Conservation (phyloP, 2,113 vertebrate species). For the Procapra przewalskii region DNA sequence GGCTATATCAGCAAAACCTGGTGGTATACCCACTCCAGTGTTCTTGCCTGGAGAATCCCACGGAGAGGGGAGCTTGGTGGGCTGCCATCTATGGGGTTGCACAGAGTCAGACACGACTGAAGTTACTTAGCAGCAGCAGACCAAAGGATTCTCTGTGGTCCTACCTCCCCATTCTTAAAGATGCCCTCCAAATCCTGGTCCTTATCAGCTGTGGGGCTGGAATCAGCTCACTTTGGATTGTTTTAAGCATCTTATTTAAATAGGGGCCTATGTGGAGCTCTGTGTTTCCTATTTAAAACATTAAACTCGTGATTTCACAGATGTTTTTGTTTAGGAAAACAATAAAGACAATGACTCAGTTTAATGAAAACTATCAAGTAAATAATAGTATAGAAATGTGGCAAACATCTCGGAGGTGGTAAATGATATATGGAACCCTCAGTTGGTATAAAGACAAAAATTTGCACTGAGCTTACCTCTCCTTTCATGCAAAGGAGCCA, state of each 20-base stretch:
- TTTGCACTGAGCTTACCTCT: neutral
- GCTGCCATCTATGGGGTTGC: too few species aligned
- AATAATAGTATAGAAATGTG: neutral
- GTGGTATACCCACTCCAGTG: too few species aligned
- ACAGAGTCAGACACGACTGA: too few species aligned
- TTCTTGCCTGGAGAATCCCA: too few species aligned
- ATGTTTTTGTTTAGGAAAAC: constrained; percentile 30
- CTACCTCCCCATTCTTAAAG: neutral
- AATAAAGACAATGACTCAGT: neutral
- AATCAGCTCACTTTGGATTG: neutral
- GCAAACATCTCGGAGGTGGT: neutral
- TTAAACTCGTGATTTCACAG: neutral
- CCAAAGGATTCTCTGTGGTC: neutral
- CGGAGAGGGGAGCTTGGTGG: too few species aligned
- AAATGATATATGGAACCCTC: neutral
- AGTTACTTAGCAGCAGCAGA: neutral
- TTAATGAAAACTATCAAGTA: neutral
- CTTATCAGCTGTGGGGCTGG: neutral
- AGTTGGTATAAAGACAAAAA: neutral
- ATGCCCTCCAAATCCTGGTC: neutral
- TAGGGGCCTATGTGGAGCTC: neutral
- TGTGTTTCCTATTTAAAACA: constrained; percentile 22
- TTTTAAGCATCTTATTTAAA: constrained; percentile 30
- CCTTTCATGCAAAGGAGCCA: neutral
- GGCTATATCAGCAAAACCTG: neutral